These are phyloP conservation scores for Calidris pugnax DNA, from an alignment of 2,113 vertebrate genomes.

Conservation along the genomic window DNA sequence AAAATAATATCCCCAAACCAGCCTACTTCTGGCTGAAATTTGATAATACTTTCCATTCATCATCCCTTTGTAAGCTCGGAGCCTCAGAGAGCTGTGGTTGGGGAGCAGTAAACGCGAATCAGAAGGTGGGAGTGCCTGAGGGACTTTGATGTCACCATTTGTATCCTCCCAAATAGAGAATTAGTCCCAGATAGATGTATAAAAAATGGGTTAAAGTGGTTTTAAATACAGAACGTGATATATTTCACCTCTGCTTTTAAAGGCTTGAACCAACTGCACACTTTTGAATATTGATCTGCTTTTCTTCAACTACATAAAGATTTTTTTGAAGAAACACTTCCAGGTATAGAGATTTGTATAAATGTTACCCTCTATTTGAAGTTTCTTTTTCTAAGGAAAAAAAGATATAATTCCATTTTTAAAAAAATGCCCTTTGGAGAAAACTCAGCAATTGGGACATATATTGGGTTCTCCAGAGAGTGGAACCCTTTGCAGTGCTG, in stretches of 20 bases:
- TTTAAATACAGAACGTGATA: conserved; percentile 1
- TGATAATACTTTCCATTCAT: neutral
- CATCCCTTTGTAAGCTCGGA: neutral
- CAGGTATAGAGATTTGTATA: neutral
- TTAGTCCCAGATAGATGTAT: neutral
- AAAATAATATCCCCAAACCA: neutral
- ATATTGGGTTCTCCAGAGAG: fast-evolving
- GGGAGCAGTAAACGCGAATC: neutral
- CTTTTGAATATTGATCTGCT: neutral
- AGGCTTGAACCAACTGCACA: neutral
- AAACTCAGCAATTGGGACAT: neutral
- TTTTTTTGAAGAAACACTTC: neutral
- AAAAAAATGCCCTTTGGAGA: neutral
- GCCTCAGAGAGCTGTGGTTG: neutral
- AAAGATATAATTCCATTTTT: neutral
- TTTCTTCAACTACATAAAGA: neutral
- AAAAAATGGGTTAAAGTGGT: neutral
- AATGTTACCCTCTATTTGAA: neutral
- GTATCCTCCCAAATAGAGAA: neutral
- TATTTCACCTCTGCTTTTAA: conserved; percentile 27
- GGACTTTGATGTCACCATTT: neutral
- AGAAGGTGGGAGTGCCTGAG: neutral
- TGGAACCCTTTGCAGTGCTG: neutral
- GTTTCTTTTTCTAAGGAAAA: neutral
- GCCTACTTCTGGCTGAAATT: neutral